Percentiles rank a stretch among this genome's conserved stretches.
phyloP scores from a whole-genome alignment of 2,113 vertebrate species.

The Macheiramphus alcinus region DNA sequence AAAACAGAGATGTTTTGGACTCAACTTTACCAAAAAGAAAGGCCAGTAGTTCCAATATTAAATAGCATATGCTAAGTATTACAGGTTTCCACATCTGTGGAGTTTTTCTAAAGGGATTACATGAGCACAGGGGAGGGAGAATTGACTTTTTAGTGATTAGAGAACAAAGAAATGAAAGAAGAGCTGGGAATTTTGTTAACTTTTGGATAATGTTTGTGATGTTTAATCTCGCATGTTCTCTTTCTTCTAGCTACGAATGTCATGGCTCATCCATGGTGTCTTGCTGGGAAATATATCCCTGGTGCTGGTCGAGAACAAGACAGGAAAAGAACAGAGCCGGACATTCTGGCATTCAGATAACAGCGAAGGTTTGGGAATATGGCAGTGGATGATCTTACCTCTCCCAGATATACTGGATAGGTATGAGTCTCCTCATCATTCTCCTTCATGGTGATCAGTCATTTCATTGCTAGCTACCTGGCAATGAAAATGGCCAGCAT shows the following conservation, averaged over 20 bases:
- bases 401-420: conserved; percentile 87
- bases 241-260: conserved; percentile 84
- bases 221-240: neutral
- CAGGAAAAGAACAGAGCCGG: conserved; percentile 79
- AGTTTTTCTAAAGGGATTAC: neutral
- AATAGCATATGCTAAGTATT: neutral
- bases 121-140: neutral
- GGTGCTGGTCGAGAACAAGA: conserved; percentile 87
- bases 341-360: conserved; percentile 79
- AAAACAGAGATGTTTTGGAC: neutral
- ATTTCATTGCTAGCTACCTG: neutral
- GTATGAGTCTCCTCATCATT: conserved; percentile 66
- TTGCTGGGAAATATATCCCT: conserved; percentile 84
- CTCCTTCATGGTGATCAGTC: neutral
- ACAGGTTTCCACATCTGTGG: neutral
- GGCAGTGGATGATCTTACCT: conserved; percentile 81
- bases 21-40: neutral
- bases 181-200: neutral
- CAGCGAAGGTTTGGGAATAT: conserved; percentile 73
- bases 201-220: neutral
- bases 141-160: neutral
- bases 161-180: neutral
- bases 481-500: neutral
- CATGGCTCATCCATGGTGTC: conserved; percentile 80
- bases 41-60: neutral